Evolutionary conservation across 2,888 invertebrate genomes (phyloP), one percentile per base, ranked within the genome.

Genomic region (Poecilobothrus nobilitatus): DNA sequence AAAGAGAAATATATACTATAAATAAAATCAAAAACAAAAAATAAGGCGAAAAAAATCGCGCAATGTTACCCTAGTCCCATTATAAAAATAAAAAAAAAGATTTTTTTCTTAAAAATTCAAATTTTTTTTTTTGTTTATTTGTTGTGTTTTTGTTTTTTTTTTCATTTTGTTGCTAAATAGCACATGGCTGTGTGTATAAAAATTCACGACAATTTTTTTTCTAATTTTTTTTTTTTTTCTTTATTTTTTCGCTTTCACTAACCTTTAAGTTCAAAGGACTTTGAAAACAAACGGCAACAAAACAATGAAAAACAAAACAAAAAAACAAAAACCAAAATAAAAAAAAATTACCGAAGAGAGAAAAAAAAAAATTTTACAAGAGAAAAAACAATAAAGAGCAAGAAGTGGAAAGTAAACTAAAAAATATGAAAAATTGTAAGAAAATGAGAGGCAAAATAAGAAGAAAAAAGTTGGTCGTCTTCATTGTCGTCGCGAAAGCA

Each of bases 251-350:
- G 53, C 53, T 53, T 53, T 53, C 53, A 15, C 53, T 53, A 53
- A 53, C 53, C 53, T 53, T 53, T 53, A 53, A 53, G 53, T 53
- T 53, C 53, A 53, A 53, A 53, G n/a, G 53, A 53, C 53, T 53
- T 53, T 53, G 53, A 53, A 53, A 53, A 53, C 53, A 53, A 53
- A 53, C 15, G 53, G 18, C 12, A 15, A 53, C 53, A 53, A 53
- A 53, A 53, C 53, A 53, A 53, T 53, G 18, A 53, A 18, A 53
- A 53, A 44, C 44, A 44, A n/a, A 53, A n/a, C 2, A n/a, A 53
- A 53, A 53, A 53, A 53, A 5, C n/a, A 53, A 53, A 9, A 53
- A 53, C 37, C 4, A 37, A 37, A 37, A 53, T 15, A 53, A 53
- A 1, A 53, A 53, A 53, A 18, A 53, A 53, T 18, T 15, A 53